Evolutionary conservation across 2,113 vertebrate species (phyloP), one percentile per base, ranked within the genome.

Genomic region (Agapornis roseicollis): DNA sequence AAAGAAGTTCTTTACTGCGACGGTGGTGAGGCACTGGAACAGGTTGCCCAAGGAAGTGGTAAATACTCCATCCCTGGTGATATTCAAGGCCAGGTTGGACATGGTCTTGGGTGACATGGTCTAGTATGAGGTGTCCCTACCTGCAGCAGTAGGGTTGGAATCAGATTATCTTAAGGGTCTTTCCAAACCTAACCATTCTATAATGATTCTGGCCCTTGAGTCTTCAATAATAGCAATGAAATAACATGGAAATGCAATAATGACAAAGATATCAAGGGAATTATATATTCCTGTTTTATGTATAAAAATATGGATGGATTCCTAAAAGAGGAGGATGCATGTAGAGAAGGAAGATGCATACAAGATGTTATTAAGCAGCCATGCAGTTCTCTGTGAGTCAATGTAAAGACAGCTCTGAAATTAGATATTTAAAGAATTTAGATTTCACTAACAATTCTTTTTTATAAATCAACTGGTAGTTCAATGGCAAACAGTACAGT

Each of bases 381-480:
- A 8, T 35, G 4, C 28, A 68, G 63, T 60, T 93, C 14, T 56
- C 55, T 88, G 39, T 17, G 66, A 95, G 80, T 15, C 37, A 29
- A 37, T 87, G 29, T 89, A 96, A 92, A 37, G 28, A 50, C 6
- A 90, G 25, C 50, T 83, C 37, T 86, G 77, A 89, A 94, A 80
- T 90, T 65, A 71, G 28, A 63, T 65, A 73, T 47, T 41, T 44
- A 58, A 3, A 49, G 28, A 72, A 86, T 73, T 71, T 42, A 76
- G 50, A 95, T 94, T 95, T 96, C 64, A 86, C 47, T 95, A 96
- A 84, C 19, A 80, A 9, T 10, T 35, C 65, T 93, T 82, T 73
- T 73, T 15, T 18, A 92, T 86, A 94, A 93, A 92, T 92, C 81
- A 94, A 4, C n/a, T 76, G 37, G 3, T 91, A 95, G 89, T 95